Base-by-base conservation (phyloP, 1,140 invertebrate species). In the Lerema accius region DNA sequence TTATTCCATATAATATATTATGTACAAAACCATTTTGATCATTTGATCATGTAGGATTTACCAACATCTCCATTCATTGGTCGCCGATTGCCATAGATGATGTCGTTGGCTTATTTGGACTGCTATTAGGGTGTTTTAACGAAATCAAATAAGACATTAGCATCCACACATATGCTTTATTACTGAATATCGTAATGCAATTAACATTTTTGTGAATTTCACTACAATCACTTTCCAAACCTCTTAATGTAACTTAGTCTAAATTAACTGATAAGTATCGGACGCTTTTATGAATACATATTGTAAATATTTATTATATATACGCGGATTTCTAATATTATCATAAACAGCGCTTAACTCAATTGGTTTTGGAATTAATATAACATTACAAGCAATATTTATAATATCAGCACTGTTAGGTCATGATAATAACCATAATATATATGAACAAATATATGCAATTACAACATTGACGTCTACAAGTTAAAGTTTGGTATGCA, bases 111-210 rank as follows among this genome's bases (percentile, higher is more conserved):
- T n/a, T n/a, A n/a, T n/a, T n/a, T n/a, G n/a, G n/a, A n/a, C n/a
- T n/a, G n/a, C n/a, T 23, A 23, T 46, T 48, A 3, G 11, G n/a
- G n/a, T 14, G 19, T 11, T 48, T 45, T 16, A 17, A 58, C 11
- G 42, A 62, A 71, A 71, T 63, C 78, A 63, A 67, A 32, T 55
- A 48, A 66, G 62, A 48, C 16, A 53, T 53, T 75, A 65, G 73
- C 82, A 80, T 86, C 71, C 77, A 86, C 87, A 88, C 84, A 85
- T 74, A 80, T 84, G 77, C 67, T 89, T 88, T 88, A 85, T 88
- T 86, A 79, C 72, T 76, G 76, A 82, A 78, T 78, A 82, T 72
- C 60, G 61, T 71, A 71, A 78, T 71, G 65, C 84, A 80, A 82
- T 82, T 80, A 83, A 85, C 80, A 80, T 80, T 80, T 65, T 79